These are phyloP conservation scores for Harpalus rufipes DNA, from an alignment of 2,888 invertebrate species.

Conservation along the genomic window DNA sequence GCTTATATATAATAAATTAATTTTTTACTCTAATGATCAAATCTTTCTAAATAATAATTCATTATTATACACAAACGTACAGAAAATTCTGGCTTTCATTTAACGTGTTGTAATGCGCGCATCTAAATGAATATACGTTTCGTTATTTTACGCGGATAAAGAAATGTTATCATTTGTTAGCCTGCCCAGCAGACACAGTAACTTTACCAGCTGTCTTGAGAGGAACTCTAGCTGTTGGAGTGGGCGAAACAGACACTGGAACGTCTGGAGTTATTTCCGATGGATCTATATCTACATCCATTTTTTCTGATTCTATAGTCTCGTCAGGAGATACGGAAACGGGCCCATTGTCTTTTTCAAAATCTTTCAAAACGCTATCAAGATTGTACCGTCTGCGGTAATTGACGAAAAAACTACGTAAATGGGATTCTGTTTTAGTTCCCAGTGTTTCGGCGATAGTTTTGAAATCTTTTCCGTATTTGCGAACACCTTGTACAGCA, in stretches of 20 bases:
- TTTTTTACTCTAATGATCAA: not conserved
- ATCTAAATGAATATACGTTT: constrained; percentile 25
- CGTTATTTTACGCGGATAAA: not conserved
- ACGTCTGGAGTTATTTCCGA: constrained; percentile 47
- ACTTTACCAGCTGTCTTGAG: constrained; percentile 54
- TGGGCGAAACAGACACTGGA: constrained; percentile 43
- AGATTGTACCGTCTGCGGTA: constrained; percentile 93
- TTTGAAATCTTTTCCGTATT: constrained; percentile 92
- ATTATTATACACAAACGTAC: constrained; percentile 27
- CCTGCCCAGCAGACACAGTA: constrained; percentile 55
- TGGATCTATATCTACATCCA: constrained; percentile 71
- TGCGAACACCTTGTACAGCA: constrained; percentile 92
- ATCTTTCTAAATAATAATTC: not conserved
- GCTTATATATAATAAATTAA: constrained; percentile 22
- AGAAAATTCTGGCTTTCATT: constrained; percentile 36
- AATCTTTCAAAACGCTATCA: constrained; percentile 91
- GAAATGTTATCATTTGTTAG: constrained; percentile 62
- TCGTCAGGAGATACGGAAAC: constrained; percentile 71
- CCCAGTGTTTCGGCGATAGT: constrained; percentile 97
- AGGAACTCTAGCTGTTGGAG: constrained; percentile 26
- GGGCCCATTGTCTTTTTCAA: constrained; percentile 87
- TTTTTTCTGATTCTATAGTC: constrained; percentile 69
- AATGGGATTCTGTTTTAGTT: constrained; percentile 95
- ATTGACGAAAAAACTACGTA: constrained; percentile 94
- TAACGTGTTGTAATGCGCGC: constrained; percentile 19